Base-by-base conservation (phyloP, 2,797 vertebrate genomes). In the Parotocinclus haroldoi region DNA sequence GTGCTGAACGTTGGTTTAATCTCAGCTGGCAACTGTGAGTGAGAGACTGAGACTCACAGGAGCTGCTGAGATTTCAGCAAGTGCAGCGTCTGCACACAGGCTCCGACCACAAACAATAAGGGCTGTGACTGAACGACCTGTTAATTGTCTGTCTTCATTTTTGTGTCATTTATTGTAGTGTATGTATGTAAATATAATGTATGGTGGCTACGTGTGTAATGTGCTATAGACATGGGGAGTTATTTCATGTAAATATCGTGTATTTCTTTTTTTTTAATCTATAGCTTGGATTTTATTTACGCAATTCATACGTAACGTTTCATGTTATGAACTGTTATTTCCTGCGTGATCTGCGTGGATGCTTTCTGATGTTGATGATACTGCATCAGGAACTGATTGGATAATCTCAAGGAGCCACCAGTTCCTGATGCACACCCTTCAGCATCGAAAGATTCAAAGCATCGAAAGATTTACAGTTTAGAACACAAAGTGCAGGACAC, bases 361-460 rank as follows among this genome's bases (percentile, higher is more conserved):
- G 51, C 61, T 70, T 92, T 96, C 91, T 95, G 95, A 95, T 97
- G 97, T 93, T 86, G 95, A 90, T 89, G 94, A 92, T 99, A 99
- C 97, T 99, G 97, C 97, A 99, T 99, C 95, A 99, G 96, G 96
- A 99, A 99, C 96, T 99, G 97, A 99, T 96, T 96, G 97, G 95
- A 93, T 92, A 89, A 92, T 88, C 82, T 84, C 86, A 51, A 70
- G 79, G 78, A 83, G 89, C 92, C 96, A 96, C 93, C 97, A 93
- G 95, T 93, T 93, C 92, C 88, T 96, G 94, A 97, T 99, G 97
- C 96, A 96, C 90, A 96, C 87, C 94, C 97, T 95, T 96, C 95
- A 98, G 95, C 95, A 96, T 97, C 85, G 85, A 94, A 90, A 88
- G 87, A 79, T 86, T 79, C 92, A n/a, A n/a, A n/a, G n/a, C n/a